These are phyloP conservation scores for Polypedilum vanderplanki DNA, from an alignment of 1,140 invertebrate genomes.

Conservation along the genomic window DNA sequence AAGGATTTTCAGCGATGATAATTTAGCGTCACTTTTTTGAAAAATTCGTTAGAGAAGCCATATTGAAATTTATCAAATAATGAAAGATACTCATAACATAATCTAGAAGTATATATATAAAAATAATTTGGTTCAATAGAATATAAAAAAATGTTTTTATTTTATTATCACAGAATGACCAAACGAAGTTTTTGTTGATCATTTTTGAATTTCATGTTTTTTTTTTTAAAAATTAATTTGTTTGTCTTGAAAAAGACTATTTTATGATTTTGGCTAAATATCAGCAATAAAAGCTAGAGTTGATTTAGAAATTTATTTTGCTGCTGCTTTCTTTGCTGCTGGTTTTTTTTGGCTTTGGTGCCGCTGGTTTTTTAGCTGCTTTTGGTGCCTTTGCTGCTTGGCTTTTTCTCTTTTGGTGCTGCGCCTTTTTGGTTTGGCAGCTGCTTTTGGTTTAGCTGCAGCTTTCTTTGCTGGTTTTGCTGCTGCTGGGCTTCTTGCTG, in stretches of 20 bases:
- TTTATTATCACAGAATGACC: too few species aligned
- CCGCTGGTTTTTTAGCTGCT: constrained; percentile 31
- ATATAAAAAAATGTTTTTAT: too few species aligned
- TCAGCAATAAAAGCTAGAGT: too few species aligned
- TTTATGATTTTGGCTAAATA: constrained; percentile 31
- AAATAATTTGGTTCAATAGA: too few species aligned
- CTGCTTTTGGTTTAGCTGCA: constrained; percentile 32
- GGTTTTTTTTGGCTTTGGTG: constrained; percentile 31
- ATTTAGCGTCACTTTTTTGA: too few species aligned
- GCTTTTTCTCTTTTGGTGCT: constrained; percentile 27
- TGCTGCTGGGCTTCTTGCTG: constrained; percentile 38
- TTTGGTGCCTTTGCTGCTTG: constrained; percentile 33
- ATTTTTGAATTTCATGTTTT: not conserved
- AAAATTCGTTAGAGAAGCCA: too few species aligned
- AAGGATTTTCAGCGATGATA: too few species aligned
- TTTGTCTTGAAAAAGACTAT: constrained; percentile 34
- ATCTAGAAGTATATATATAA: too few species aligned
- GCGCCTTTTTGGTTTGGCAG: constrained; percentile 28
- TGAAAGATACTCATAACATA: too few species aligned
- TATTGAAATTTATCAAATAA: too few species aligned
- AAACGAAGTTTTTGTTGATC: not conserved
- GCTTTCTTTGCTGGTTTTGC: too few species aligned
- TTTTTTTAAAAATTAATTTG: constrained; percentile 24
- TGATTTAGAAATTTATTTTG: constrained; percentile 31
- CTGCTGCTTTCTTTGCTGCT: constrained; percentile 31